Evolutionary conservation across 2,888 invertebrate genomes (phyloP).

Genomic region (Cephus runcator): DNA sequence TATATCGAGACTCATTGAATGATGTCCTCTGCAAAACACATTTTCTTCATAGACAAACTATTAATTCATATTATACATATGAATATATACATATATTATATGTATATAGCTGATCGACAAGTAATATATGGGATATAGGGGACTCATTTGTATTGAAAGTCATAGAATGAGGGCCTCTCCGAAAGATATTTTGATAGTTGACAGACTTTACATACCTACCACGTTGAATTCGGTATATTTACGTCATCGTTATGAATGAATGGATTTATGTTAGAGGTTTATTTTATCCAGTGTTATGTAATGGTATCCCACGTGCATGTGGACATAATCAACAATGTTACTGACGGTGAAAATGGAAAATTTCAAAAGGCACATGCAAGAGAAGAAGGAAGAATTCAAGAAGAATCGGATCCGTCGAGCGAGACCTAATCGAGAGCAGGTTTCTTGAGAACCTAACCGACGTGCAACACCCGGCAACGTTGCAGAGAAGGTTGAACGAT

Average conservation of each 20-base stretch:
- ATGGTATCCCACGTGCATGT: neutral
- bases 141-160: too few species aligned
- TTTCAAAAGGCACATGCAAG: neutral
- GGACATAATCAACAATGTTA: neutral
- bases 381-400: neutral
- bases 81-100: too few species aligned
- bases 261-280: neutral
- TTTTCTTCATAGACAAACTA: too few species aligned
- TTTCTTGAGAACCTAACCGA: conserved; percentile 4
- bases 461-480: conserved; percentile 13
- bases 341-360: neutral
- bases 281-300: neutral
- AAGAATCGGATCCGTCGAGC: neutral
- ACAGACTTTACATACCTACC: neutral
- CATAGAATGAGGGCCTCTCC: too few species aligned
- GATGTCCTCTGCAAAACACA: too few species aligned
- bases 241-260: neutral
- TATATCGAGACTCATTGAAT: neutral
- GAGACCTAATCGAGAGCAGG: neutral
- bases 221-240: neutral
- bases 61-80: too few species aligned
- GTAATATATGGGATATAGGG: too few species aligned
- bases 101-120: too few species aligned
- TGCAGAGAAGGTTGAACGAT: conserved; percentile 16
- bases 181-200: neutral